These are phyloP conservation scores for Oligia strigilis DNA, from an alignment of 2,888 invertebrate genomes.

Conservation along the genomic window DNA sequence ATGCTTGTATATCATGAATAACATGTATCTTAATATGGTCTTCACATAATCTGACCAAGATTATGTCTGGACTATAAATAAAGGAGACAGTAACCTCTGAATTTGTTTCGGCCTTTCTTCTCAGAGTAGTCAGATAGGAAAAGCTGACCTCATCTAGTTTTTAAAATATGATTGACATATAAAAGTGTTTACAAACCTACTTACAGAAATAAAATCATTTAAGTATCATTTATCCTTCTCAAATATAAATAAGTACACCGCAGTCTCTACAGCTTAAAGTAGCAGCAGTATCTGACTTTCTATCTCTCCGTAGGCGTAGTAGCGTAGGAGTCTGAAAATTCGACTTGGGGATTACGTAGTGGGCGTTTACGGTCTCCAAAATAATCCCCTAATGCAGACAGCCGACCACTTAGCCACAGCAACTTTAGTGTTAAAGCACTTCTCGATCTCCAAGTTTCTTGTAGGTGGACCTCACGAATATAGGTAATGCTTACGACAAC, in stretches of 20 bases:
- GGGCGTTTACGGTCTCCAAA: slow-evolving; percentile 43
- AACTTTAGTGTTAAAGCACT: slow-evolving; percentile 11
- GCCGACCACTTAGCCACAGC: slow-evolving; percentile 11
- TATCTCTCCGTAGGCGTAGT: slow-evolving; percentile 1
- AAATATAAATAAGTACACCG: neutral
- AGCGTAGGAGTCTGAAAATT: slow-evolving; percentile 30
- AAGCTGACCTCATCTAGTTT: no score
- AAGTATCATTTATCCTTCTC: no score
- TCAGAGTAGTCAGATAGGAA: no score
- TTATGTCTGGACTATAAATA: no score
- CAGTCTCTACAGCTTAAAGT: slow-evolving; percentile 13
- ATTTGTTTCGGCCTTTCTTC: no score
- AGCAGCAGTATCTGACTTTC: neutral
- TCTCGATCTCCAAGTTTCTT: slow-evolving; percentile 1
- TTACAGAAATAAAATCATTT: no score
- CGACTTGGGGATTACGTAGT: slow-evolving; percentile 29
- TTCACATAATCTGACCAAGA: no score
- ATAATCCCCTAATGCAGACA: slow-evolving; percentile 41
- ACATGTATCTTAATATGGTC: neutral
- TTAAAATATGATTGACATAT: no score
- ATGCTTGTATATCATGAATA: neutral
- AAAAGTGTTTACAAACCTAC: no score
- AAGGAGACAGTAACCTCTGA: no score
- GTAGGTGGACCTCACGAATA: neutral
- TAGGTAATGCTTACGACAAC: neutral